Evolutionary conservation across 1,140 invertebrate genomes (phyloP).

Genomic region (Marisa cornuarietis): DNA sequence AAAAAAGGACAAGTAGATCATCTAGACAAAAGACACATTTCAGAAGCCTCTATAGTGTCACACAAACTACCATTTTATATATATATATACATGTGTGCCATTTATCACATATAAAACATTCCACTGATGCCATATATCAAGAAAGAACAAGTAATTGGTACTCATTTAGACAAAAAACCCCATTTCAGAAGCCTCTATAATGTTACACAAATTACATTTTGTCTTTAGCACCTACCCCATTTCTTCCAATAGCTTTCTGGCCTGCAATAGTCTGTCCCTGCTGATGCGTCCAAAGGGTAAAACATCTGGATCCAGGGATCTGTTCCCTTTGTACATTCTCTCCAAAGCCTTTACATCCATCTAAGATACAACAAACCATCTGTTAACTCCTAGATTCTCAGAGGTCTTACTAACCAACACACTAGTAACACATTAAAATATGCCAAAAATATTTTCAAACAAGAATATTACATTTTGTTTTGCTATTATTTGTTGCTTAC

Average conservation of each 20-base stretch:
- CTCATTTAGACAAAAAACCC: no score
- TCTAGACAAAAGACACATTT: no score
- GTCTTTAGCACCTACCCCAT: slow-evolving; percentile 42
- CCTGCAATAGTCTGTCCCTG: slow-evolving; percentile 55
- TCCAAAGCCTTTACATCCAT: slow-evolving; percentile 52
- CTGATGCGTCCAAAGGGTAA: slow-evolving; percentile 62
- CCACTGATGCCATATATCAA: not conserved
- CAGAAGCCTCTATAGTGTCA: no score
- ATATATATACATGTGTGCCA: not conserved
- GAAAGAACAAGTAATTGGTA: no score
- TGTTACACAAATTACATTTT: no score
- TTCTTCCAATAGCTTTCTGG: slow-evolving; percentile 50
- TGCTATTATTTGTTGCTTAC: no score
- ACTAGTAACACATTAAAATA: not conserved
- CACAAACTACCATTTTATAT: no score
- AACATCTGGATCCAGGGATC: slow-evolving; percentile 41
- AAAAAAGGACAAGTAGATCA: no score
- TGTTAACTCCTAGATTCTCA: not conserved
- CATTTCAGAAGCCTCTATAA: no score
- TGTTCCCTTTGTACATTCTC: slow-evolving; percentile 34
- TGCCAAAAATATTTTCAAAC: no score
- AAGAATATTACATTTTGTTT: no score
- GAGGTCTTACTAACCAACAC: not conserved
- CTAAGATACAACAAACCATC: slow-evolving; percentile 12
- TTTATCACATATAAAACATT: not conserved